Evolutionary conservation across 2,888 invertebrate genomes (phyloP), one percentile per base, ranked within the genome.

Genomic region (Mystacides longicornis): DNA sequence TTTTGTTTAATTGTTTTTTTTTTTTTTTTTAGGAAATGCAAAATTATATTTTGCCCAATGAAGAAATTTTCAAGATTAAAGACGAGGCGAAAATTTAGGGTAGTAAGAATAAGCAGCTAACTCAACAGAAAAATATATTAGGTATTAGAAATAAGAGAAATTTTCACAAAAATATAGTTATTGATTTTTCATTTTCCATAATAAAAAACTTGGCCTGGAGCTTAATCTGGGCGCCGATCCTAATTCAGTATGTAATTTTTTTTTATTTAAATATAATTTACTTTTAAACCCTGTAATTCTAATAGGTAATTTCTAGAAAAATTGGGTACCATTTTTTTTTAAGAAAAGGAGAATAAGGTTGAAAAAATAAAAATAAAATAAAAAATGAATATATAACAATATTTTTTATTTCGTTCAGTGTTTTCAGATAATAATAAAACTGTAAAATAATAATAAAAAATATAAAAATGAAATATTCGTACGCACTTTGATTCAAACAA

Each of bases 351-450:
- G 5, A 5, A 7, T 27, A 11, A 11, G 27, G 5, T 5, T 7
- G 37, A 37, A 3, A 37, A 37, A 37, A 37, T 4, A 37, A 37
- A 7, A 37, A 37, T 7, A 37, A 37, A 37, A 37, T n/a, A n/a
- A 14, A 37, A 37, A 37, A 37, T 7, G 16, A 37, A 7, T 5
- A 11, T 37, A 37, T 37, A 37, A 37, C 37, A 37, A 37, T n/a
- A 37, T 37, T 37, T 7, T 37, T 16, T 4, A n/a, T 37, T 37
- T 37, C 16, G 16, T 37, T 37, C 37, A 37, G 16, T 37, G 16
- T 37, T n/a, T 37, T 37, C 37, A 37, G 16, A n/a, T n/a, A n/a
- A n/a, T n/a, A n/a, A 37, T 37, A 37, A 37, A 37, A 37, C 37
- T n/a, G 37, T 4, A 37, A 37, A 37, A 37, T 37, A 37, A 37